Base-by-base conservation (phyloP, 2,113 vertebrate species). In the Dipodomys ordii region DNA sequence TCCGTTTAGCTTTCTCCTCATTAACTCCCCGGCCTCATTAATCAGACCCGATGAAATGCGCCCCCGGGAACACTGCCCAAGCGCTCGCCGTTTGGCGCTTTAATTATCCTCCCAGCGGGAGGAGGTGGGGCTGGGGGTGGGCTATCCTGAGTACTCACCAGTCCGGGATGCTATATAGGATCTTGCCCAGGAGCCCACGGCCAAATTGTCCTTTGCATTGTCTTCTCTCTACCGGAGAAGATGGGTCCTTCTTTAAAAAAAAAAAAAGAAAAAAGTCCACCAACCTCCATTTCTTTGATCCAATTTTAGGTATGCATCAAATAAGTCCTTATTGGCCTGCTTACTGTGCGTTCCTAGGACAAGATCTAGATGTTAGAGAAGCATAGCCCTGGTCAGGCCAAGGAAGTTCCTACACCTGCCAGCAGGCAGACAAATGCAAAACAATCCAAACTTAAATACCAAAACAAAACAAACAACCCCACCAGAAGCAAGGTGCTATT, bases 41-140 rank as follows among this genome's bases (percentile, higher is more conserved):
- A 99, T 99, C 98, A 99, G 97, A 96, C 93, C 93, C 91, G 97
- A 96, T 98, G 97, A 97, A 98, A 98, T 96, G 97, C 96, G 97
- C 98, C 98, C 98, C 89, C 96, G 98, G 98, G 98, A 98, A 97
- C 78, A 93, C 96, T 96, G 95, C 97, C 96, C 96, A 97, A 98
- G 97, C 96, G 98, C 98, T 99, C 98, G 98, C 98, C 97, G 98
- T 97, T 97, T 98, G 97, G 94, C 96, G 98, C 98, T 99, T 99
- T 99, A 99, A 99, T 99, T 99, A 99, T 98, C 98, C 97, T 99
- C 99, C 98, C 99, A 98, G 98, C 98, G 96, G 97, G 96, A 87
- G 64, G 95, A 94, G 91, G 95, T 94, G 86, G 95, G 76, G 32
- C 96, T 79, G 92, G 95, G 95, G 72, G 96, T 96, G 97, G 95